Conservation (phyloP, 2,888 invertebrate genomes). For the Morpho achilles region DNA sequence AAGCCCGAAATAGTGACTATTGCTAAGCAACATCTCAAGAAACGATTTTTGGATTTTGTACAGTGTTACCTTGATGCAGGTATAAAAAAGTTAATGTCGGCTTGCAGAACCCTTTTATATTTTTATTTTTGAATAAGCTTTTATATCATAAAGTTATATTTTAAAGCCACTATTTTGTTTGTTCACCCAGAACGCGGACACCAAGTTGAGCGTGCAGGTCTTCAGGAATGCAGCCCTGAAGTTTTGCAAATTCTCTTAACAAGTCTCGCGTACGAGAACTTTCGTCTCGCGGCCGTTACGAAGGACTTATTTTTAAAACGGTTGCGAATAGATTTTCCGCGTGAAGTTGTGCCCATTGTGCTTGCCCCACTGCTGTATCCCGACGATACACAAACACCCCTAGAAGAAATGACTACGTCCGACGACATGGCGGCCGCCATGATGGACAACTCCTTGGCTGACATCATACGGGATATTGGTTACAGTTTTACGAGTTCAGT, state of each 20-base stretch:
- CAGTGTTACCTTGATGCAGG: constrained; percentile 92
- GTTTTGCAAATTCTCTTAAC: constrained; percentile 90
- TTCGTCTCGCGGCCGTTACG: constrained; percentile 85
- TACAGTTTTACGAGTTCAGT: constrained; percentile 91
- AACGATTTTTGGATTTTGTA: constrained; percentile 90
- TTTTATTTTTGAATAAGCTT: not conserved
- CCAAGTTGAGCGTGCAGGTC: constrained; percentile 87
- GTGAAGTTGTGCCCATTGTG: constrained; percentile 92
- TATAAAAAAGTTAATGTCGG: constrained; percentile 39
- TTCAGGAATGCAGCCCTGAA: constrained; percentile 95
- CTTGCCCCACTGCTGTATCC: constrained; percentile 93
- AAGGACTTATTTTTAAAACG: constrained; percentile 90
- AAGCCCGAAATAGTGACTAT: constrained; percentile 86
- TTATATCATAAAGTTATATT: not conserved
- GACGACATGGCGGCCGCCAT: constrained; percentile 80
- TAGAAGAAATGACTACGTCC: constrained; percentile 81
- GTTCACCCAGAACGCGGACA: constrained; percentile 78
- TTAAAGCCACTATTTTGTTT: constrained; percentile 7
- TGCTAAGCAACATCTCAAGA: constrained; percentile 88
- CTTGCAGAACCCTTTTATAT: constrained; percentile 4
- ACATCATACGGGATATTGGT: constrained; percentile 94
- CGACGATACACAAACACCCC: constrained; percentile 84
- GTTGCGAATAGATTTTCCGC: constrained; percentile 92
- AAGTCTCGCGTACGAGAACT: constrained; percentile 79
- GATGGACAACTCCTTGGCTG: constrained; percentile 90